Evolutionary conservation across 2,797 vertebrate species (phyloP), one percentile per base, ranked within the genome.

Genomic region (Erithacus rubecula): DNA sequence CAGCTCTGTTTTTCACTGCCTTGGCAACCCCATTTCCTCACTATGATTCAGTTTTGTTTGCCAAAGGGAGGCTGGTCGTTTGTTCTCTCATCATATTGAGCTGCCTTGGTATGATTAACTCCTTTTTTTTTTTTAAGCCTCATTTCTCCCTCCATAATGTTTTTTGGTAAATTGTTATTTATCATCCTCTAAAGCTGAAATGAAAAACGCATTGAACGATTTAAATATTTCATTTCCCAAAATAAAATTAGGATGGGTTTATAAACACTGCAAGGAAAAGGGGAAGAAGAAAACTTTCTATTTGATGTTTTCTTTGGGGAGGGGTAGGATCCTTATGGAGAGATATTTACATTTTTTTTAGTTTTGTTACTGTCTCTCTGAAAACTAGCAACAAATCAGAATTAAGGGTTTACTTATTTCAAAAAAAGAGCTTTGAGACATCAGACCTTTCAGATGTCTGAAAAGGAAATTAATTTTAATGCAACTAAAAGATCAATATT

Each of bases 11-110:
- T 87, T 93, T 71, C 91, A 96, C 93, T 96, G 91, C 94, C 96
- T 91, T 95, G 94, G 96, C 94, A 96, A 95, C 95, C 91, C 83
- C 89, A 75, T 87, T 93, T 95, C 85, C 84, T 96, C n/a, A 68
- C 89, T 87, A 78, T 93, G 95, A 94, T 91, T 92, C 95, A 90
- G 87, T 94, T 91, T 89, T 93, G 79, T 91, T 94, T 95, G 93
- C 94, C 85, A 95, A 92, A 77, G 65, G 72, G 72, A 93, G 62
- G 72, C 46, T 86, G 79, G 75, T 89, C 93, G 17, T 75, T 93
- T 18, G 49, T 94, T 93, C 69, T 89, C 95, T 94, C 89, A 53
- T 96, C 93, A 95, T 68, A 96, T 87, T 94, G 93, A 93, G 82
- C 82, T 88, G 93, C 94, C 72, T 89, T 39, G 20, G 56, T 93